Base-by-base conservation (phyloP, 1,140 invertebrate genomes). In the Drosophila azteca region DNA sequence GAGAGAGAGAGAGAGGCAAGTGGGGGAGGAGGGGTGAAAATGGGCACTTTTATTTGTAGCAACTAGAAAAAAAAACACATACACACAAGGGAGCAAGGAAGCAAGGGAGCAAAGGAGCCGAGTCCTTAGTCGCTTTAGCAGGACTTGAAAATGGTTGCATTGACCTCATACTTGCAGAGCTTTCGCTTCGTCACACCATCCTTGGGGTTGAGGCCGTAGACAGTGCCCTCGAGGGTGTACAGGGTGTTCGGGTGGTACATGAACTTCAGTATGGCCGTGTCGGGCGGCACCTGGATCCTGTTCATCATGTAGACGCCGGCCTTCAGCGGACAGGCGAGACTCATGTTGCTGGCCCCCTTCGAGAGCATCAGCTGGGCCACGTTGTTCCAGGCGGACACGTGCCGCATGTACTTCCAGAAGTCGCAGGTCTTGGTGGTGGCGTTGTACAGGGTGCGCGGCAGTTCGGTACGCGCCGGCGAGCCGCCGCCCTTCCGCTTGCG, bases 181-280 rank as follows among this genome's bases (percentile, higher is more conserved):
- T 50, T 45, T 59, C 35, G 48, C 49, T 61, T 69, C 22, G 17
- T 67, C 54, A 70, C 46, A 22, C 53, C 44, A 35, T 90, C 77
- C 31, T 85, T 68, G 20, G 80, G 66, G 44, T 62, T 69, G 6
- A 65, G 53, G 0, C 76, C 60, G 26, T 66, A 85, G 22, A 90
- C 78, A 1, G 73, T 83, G n/a, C 83, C 84, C 17, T 64, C 53
- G 3, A 90, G 20, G 1, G 80, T 61, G 29, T 89, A 90, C 0
- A 90, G 17, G 3, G 88, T 85, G 31, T 90, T 90, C 4, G 89
- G 83, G 15, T 84, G 76, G 22, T 90, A 90, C 89, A 90, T 90
- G 6, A 80, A 90, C 66, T 87, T 90, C 1, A 90, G 35, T 4
- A 90, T 20, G 2, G 80, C 54, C 22, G 81, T 89, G 48, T 90